phyloP scores from a whole-genome alignment of 1,140 invertebrate species.

The Ceratitis capitata region DNA sequence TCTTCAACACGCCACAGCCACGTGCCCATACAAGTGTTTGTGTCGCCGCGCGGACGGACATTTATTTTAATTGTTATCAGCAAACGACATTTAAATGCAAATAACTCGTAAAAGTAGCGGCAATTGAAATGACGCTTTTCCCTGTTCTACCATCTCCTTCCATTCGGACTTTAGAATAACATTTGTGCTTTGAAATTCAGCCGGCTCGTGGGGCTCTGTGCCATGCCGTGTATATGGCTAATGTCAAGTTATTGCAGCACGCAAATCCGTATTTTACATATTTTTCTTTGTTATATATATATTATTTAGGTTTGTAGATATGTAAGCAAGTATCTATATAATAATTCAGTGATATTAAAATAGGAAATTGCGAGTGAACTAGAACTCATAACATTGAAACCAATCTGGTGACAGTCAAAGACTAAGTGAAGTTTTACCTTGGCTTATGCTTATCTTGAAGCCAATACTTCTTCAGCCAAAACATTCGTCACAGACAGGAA shows the following conservation, averaged over 20 bases:
- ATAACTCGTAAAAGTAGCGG: slow-evolving; percentile 18
- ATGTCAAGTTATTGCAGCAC: not conserved
- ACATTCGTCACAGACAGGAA: too few species aligned
- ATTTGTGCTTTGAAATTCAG: not conserved
- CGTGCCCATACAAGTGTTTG: not conserved
- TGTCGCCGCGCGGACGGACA: not conserved
- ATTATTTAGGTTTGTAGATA: too few species aligned
- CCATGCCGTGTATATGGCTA: not conserved
- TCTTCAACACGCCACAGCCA: not conserved
- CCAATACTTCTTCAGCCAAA: too few species aligned
- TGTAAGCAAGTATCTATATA: too few species aligned
- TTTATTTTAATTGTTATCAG: slow-evolving; percentile 31
- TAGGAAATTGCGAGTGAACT: too few species aligned
- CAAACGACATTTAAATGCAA: slow-evolving; percentile 32
- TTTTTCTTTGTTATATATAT: too few species aligned
- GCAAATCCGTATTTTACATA: not conserved
- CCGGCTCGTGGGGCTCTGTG: not conserved
- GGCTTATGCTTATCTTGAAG: too few species aligned
- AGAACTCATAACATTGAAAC: too few species aligned
- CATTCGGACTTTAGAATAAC: not conserved
- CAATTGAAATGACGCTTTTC: slow-evolving; percentile 1
- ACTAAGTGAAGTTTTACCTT: too few species aligned
- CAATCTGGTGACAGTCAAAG: too few species aligned
- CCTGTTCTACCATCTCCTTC: not conserved
- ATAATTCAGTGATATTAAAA: too few species aligned